Evolutionary conservation across 2,113 vertebrate species (phyloP), one percentile per base, ranked within the genome.

Genomic region (Phalacrocorax aristotelis): DNA sequence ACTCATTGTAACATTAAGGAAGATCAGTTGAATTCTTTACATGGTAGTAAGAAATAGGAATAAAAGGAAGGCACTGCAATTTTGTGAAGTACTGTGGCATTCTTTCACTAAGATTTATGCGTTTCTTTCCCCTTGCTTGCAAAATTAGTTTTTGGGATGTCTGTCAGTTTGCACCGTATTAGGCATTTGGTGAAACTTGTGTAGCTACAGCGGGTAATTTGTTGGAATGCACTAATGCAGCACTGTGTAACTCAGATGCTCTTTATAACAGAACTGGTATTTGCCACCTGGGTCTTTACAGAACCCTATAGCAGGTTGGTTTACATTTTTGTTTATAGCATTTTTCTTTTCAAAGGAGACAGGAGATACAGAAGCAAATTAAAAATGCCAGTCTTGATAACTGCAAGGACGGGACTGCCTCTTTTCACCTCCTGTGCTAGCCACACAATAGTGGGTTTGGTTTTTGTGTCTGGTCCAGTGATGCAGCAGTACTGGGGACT

Each of bases 391-490:
- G 17, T 49, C 23, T 30, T 79, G 21, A 26, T 19, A 75, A 58
- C 12, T 1, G 2, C 0, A 5, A 48, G 19, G 15, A 52, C 74
- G 9, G 2, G 8, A 44, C 32, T 27, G 5, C 8, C 17, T 74
- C 4, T 46, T 83, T 90, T 78, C 71, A 40, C 7, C 15, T 68
- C 17, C 42, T 27, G 23, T 20, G 2, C 12, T 71, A 57, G 54
- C 5, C 82, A 7, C 21, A 64, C 4, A 55, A 9, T 89, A 58
- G 3, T 20, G 13, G 10, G 3, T 68, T 82, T 74, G 9, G 0
- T 23, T 76, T 78, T 55, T 78, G 15, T 46, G 17, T 32, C 42
- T 60, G 6, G 15, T 93, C 23, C 1, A 0, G 36, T 36, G 17
- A 75, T 2, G 2, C 3, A 34, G 48, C 19, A 48, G 9, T 17